Base-by-base conservation (phyloP, 2,888 invertebrate genomes). In the Caprella mutica region DNA sequence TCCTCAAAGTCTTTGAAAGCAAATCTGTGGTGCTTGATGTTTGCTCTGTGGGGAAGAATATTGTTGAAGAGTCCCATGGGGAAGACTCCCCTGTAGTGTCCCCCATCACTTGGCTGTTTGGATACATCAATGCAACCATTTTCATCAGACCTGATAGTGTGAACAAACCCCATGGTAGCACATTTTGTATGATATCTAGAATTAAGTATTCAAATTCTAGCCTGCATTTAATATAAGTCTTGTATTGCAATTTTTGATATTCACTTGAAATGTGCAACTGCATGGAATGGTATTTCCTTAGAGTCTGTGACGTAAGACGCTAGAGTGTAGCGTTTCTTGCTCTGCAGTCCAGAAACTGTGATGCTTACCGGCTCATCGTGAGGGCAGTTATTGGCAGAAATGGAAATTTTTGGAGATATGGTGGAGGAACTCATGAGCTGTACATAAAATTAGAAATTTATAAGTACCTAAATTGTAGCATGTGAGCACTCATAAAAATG, bases 61-160 rank as follows among this genome's bases (percentile, higher is more conserved):
- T 29, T 40, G 8, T 52, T 57, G 44, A 64, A 42, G 24, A 52
- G 64, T 8, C 58, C 64, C 64, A 64, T 64, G 26, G 59, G 58
- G 30, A 60, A 60, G 17, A 53, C 23, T n/a, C 64, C 60, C 26
- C 27, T 30, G 40, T 56, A 64, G 35, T 40, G 42, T 14, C 63
- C 63, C 24, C 63, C 63, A 1, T 52, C 8, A 8, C 59, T 56
- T 9, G 44, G 30, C n/a, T 14, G n/a, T 9, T 24, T 24, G 5
- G 44, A 42, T 17, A 55, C 44, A 24, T 55, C 44, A 17, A 55
- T 44, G 5, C 5, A 33, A 19, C 55, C 55, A 27, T 14, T 23
- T 21, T 29, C 14, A 42, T 55, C 35, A 5, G 55, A 29, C 44
- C 55, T 55, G 38, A 33, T 21, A 44, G 35, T 35, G 24, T 12